Conservation (phyloP, 2,888 invertebrate genomes). For the Dryomyza anilis region DNA sequence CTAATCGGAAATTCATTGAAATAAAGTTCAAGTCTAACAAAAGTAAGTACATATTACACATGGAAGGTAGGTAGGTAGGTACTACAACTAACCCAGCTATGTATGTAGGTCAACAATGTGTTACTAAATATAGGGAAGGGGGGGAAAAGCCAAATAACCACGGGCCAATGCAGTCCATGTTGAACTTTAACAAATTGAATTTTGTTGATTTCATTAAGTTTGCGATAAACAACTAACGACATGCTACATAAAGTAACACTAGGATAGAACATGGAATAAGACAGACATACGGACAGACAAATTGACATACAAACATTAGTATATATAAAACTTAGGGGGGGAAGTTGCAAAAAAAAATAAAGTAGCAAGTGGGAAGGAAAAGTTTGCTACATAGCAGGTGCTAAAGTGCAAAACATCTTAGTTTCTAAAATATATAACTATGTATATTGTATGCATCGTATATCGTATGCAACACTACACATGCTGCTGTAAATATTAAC, state of each 20-base stretch:
- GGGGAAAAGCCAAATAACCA: neutral
- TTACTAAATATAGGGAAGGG: neutral
- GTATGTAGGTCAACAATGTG: neutral
- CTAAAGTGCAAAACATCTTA: no score
- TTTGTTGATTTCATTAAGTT: conserved; percentile 23
- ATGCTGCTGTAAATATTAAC: no score
- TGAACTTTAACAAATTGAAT: conserved; percentile 17
- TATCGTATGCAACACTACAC: no score
- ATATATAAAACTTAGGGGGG: no score
- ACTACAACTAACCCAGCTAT: no score
- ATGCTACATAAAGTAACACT: neutral
- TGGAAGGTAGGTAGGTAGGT: no score
- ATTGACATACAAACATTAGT: no score
- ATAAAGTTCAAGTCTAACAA: neutral
- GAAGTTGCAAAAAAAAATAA: no score
- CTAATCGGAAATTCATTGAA: neutral
- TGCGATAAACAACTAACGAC: conserved; percentile 14
- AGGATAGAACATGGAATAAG: neutral
- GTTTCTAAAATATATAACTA: no score
- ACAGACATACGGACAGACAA: neutral
- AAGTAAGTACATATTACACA: neutral
- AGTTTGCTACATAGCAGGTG: no score
- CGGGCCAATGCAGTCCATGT: neutral
- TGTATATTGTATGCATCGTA: no score
- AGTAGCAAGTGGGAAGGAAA: no score